Evolutionary conservation across 1,140 invertebrate genomes (phyloP), one percentile per base, ranked within the genome.

Genomic region (Homalodisca vitripennis): DNA sequence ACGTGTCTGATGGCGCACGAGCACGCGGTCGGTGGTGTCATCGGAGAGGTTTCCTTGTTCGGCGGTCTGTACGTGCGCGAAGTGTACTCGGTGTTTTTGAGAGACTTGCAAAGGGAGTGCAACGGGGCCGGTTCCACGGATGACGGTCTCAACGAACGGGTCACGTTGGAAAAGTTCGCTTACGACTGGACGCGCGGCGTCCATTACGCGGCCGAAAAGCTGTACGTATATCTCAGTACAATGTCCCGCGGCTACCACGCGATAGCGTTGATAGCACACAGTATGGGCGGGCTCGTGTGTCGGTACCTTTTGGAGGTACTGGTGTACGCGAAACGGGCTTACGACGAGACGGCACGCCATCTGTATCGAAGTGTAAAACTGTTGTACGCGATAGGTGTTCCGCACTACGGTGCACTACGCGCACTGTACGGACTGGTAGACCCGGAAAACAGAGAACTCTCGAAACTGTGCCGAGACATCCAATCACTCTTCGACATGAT

Each of bases 261-360:
- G 6, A 60, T 60, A 6, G 6, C 29, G 1, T 26, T 60, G 3
- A n/a, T 60, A n/a, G 55, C 55, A 24, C 55, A 60, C 55, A 60
- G 55, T 29, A 60, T 60, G 55, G 55, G 55, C 29, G 55, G 55
- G 2, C 26, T 60, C 12, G n/a, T 60, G 12, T 60, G 55, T 30
- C 2, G 55, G n/a, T 60, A 60, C n/a, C 22, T 60, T 10, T 60
- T 60, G 55, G 55, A 60, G 24, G 3, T 3, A 13, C 24, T 60
- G 3, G 3, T 60, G 29, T 2, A 26, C 17, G n/a, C 17, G 48
- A 22, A 3, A 20, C 48, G n/a, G 48, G 6, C 17, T 24, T n/a
- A 3, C 12, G 20, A 3, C 55, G 55, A 26, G 55, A 60, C 3
- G 26, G 22, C 3, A 10, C 29, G 22, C 6, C n/a, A n/a, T n/a